Base-by-base conservation (phyloP, 2,888 invertebrate species). In the Pollenia angustigena region DNA sequence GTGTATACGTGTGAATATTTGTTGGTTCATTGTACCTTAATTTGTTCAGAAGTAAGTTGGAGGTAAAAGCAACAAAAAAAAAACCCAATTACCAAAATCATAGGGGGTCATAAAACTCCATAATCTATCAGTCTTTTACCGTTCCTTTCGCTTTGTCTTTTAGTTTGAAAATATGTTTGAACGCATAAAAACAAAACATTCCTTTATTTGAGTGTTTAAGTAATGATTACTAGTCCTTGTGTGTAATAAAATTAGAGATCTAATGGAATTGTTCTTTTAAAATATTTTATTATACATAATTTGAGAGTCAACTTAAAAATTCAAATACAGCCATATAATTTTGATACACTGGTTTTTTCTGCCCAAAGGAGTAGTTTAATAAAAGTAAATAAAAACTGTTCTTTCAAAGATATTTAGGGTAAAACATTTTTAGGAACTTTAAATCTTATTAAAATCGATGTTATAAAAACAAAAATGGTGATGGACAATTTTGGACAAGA, bases 71-170 rank as follows among this genome's bases (percentile, higher is more conserved):
- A 10, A 42, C 62, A 62, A 62, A 54, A 62, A 62, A 62, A 54
- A 62, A 42, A 62, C 62, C 42, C 62, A 62, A 62, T 64, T 76
- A 54, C 64, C 54, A 52, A 76, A 76, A 76, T 76, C 52, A 14
- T 64, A 54, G 52, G 14, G 54, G 52, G 50, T 44, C 64, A 54
- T 76, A 54, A 64, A 76, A 76, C 23, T 50, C 44, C 52, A 64
- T 76, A 76, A 76, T 14, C 76, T 62, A 54, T n/a, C 44, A 54
- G 23, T 76, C 44, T 16, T 62, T 62, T 42, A 11, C 58, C 14
- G 58, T 58, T 58, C 14, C 32, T 58, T 23, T 14, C 7, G 14
- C 9, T 32, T 58, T 58, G 40, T 40, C 3, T 52, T 32, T 32
- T 23, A 23, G 1, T 23, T 32, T 32, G 32, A 32, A 32, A 32